A percentile compares a stretch with the other conserved stretches of the same genome.
Conservation (phyloP, 2,888 invertebrate genomes). For the Notodonta dromedarius region DNA sequence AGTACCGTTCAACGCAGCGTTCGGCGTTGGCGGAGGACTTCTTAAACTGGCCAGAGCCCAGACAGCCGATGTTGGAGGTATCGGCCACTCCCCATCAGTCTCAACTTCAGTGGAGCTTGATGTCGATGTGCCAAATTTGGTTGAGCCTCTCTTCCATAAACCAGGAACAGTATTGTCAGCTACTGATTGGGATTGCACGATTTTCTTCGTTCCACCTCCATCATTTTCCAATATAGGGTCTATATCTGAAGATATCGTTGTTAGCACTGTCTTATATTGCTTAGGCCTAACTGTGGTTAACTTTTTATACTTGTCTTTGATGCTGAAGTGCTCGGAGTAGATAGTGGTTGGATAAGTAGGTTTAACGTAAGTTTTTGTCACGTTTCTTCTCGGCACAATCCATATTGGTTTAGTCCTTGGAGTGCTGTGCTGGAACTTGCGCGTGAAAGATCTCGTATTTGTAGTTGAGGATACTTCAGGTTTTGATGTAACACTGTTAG, state of each 20-base stretch:
- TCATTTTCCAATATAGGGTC: conserved; percentile 78
- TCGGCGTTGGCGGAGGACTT: conserved; percentile 63
- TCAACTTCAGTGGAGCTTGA: conserved; percentile 56
- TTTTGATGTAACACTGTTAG: conserved; percentile 68
- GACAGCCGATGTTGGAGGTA: conserved; percentile 79
- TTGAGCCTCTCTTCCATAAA: conserved; percentile 79
- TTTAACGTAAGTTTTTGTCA: conserved; percentile 52
- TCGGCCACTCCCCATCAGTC: conserved; percentile 63
- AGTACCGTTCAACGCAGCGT: conserved; percentile 51
- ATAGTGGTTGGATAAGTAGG: conserved; percentile 66
- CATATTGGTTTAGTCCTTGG: conserved; percentile 71
- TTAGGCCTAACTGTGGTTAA: conserved; percentile 48
- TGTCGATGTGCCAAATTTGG: conserved; percentile 66
- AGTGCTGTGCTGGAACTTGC: conserved; percentile 72
- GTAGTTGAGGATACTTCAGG: conserved; percentile 50
- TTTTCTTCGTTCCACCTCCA: conserved; percentile 64
- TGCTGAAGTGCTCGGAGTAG: conserved; percentile 74
- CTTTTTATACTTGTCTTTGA: conserved; percentile 57
- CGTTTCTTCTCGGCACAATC: conserved; percentile 71
- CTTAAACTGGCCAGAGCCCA: conserved; percentile 81
- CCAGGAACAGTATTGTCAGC: conserved; percentile 78
- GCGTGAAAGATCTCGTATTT: conserved; percentile 56
- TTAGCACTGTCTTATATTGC: conserved; percentile 56
- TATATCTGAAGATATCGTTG: conserved; percentile 77
- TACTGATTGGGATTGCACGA: conserved; percentile 70